Evolutionary conservation across 2,113 vertebrate species (phyloP).

Genomic region (Leucopsar rothschildi): DNA sequence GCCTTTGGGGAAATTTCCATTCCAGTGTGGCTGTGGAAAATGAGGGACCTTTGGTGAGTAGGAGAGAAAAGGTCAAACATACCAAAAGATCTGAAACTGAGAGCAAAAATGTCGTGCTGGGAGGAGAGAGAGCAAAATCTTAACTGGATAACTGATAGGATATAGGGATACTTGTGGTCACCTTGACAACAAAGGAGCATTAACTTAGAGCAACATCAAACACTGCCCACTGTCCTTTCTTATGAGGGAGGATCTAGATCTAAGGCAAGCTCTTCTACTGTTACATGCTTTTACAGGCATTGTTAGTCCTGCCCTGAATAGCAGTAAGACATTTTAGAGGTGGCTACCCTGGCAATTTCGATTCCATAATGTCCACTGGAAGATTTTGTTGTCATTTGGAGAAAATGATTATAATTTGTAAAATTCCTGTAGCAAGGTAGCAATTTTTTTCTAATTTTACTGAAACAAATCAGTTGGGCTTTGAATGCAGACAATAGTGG

Average conservation of each 20-base stretch:
- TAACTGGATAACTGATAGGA: background rate
- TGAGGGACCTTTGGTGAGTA: background rate
- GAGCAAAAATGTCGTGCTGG: background rate
- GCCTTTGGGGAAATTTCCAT: background rate
- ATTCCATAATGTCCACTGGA: background rate
- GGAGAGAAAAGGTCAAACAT: background rate
- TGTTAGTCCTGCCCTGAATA: background rate
- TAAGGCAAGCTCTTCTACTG: background rate
- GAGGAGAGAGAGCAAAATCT: background rate
- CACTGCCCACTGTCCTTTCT: background rate
- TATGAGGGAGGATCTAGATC: background rate
- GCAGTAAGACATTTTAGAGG: background rate
- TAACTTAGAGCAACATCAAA: background rate
- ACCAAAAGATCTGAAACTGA: background rate
- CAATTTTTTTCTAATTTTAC: background rate
- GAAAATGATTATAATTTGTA: background rate
- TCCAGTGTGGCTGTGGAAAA: background rate
- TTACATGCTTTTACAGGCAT: background rate
- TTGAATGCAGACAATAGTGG: background rate
- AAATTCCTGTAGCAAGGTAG: background rate
- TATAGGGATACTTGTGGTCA: background rate
- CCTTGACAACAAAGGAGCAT: background rate
- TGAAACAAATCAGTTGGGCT: background rate
- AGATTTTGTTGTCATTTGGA: background rate
- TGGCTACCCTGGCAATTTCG: background rate